Evolutionary conservation across 2,113 vertebrate species (phyloP), one percentile per base, ranked within the genome.

Genomic region (Chascanopsetta lugubris): DNA sequence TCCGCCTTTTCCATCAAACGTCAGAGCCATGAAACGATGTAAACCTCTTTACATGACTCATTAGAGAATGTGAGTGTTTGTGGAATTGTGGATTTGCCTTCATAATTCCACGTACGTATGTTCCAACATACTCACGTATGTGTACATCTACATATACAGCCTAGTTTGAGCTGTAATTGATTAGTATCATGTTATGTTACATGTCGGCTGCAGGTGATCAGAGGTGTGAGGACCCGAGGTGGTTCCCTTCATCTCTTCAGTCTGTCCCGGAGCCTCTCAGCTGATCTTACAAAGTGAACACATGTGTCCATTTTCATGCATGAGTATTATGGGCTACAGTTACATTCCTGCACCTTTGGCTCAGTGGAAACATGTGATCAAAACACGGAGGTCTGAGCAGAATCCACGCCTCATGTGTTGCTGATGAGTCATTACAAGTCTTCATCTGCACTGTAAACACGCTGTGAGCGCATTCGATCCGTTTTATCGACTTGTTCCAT

Each of bases 261-360:
- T 42, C 8, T 24, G 15, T 63, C 25, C 32, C 22, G 24, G n/a
- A 29, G 30, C 49, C 26, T 4, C 25, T 6, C 25, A 10, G 20
- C 18, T 53, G 45, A 22, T 36, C 66, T 47, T 46, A 60, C 26
- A 6, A 40, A 22, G 34, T 48, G 29, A 63, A 12, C 58, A 61
- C 18, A 24, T 42, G 48, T 55, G 42, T 72, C 32, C 7, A 30
- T 60, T 68, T 76, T 63, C 46, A 60, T 67, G 67, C 62, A 20
- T 43, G 61, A 70, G 30, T 47, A 58, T 75, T 72, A 66, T 48
- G 22, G 51, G 58, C 32, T 69, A 46, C 29, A 70, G 30, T 68
- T 55, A 61, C 61, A 71, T 75, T 75, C 67, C 56, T 71, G 8
- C 38, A 59, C 29, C 61, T 75, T 46, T 61, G 29, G 57, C 45